These are phyloP conservation scores for Panorpa germanica DNA, from an alignment of 2,888 invertebrate genomes.

Conservation along the genomic window DNA sequence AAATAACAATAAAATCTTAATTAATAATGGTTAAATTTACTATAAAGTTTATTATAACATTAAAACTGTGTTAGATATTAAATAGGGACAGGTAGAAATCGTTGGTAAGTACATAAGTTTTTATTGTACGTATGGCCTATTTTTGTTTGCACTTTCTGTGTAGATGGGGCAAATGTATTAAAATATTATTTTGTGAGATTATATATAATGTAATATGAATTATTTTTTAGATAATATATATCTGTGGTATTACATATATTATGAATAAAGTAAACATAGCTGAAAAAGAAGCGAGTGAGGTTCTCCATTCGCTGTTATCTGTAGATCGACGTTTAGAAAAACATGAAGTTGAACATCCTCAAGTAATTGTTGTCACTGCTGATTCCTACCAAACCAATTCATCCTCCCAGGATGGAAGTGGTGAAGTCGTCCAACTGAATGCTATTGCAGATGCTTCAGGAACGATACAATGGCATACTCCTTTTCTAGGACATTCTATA, in stretches of 20 bases:
- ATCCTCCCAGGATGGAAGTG: slow-evolving; percentile 18
- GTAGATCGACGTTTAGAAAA: slow-evolving; percentile 41
- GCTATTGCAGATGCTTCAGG: background rate
- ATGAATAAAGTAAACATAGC: no score
- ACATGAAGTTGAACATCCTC: slow-evolving; percentile 12
- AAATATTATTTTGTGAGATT: slow-evolving; percentile 5
- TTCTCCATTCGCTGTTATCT: slow-evolving; percentile 42
- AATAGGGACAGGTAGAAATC: no score
- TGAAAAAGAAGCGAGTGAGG: slow-evolving; percentile 52
- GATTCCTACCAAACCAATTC: no score
- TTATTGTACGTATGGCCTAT: slow-evolving; percentile 37
- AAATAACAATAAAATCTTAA: no score
- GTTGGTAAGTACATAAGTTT: slow-evolving; percentile 25
- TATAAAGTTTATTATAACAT: no score
- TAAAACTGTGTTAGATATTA: no score
- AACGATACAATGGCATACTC: slow-evolving; percentile 30
- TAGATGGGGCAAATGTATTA: slow-evolving; percentile 11
- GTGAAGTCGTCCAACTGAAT: slow-evolving; percentile 5
- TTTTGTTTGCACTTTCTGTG: slow-evolving; percentile 21
- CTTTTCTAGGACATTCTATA: slow-evolving; percentile 35
- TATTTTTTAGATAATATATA: background rate
- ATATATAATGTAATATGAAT: background rate
- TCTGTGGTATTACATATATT: no score
- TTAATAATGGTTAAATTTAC: no score
- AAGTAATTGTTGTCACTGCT: no score